phyloP scores from a whole-genome alignment of 2,113 vertebrate genomes.

The Colossoma macropomum region DNA sequence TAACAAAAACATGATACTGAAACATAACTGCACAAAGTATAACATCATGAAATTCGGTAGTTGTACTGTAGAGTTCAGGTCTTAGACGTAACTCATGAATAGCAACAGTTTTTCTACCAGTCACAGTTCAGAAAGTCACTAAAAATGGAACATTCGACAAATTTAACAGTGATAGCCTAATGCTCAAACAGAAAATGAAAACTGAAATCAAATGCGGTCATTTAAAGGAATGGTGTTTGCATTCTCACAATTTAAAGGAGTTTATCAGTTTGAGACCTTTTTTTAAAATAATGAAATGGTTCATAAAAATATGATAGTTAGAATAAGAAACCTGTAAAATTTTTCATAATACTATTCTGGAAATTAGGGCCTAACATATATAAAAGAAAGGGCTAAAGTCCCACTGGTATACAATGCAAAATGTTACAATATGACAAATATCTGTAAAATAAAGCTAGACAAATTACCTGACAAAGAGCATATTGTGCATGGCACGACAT shows the following conservation, averaged over 20 bases:
- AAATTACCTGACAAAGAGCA: slow-evolving; percentile 67
- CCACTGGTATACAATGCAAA: slow-evolving; percentile 61
- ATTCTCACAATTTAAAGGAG: slow-evolving; percentile 30
- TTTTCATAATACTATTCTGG: slow-evolving; percentile 28
- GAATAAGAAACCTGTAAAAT: slow-evolving; percentile 37
- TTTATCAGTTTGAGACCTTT: neutral
- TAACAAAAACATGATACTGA: slow-evolving; percentile 18
- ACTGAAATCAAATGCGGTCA: neutral
- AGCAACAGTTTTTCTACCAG: slow-evolving; percentile 2
- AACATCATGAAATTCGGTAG: slow-evolving; percentile 20
- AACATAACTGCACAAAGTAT: slow-evolving; percentile 25
- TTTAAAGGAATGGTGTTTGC: neutral
- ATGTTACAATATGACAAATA: slow-evolving; percentile 71
- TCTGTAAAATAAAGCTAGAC: slow-evolving; percentile 69
- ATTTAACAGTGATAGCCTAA: slow-evolving; percentile 49
- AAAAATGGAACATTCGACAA: slow-evolving; percentile 60
- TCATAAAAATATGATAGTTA: slow-evolving; percentile 36
- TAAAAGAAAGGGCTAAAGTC: slow-evolving; percentile 29
- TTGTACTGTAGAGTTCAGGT: slow-evolving; percentile 3
- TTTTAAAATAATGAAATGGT: slow-evolving; percentile 38
- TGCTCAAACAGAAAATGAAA: slow-evolving; percentile 37
- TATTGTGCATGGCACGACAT: slow-evolving; percentile 64
- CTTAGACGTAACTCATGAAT: slow-evolving; percentile 22
- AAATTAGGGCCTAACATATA: slow-evolving; percentile 40
- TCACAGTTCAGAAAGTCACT: slow-evolving; percentile 7